Conservation (phyloP, 64 coral and sea anemone species). For the Dendrophyllia cribrosa region DNA sequence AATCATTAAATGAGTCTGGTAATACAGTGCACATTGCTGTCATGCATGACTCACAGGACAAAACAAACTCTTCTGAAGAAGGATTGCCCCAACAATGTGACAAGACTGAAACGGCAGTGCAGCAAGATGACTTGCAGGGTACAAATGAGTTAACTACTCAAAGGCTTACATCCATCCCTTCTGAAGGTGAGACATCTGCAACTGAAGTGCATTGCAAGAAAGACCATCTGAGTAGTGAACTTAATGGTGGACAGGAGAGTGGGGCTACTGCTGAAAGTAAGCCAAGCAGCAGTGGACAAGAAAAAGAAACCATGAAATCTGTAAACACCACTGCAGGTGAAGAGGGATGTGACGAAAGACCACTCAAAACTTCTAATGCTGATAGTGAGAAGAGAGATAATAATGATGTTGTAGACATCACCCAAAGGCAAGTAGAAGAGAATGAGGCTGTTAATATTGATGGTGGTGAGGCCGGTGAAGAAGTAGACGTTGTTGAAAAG, state of each 20-base stretch:
- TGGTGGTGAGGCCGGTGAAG: background rate
- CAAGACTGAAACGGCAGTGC: background rate
- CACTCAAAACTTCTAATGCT: background rate
- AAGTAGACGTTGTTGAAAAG: background rate
- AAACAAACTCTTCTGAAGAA: background rate
- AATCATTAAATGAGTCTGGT: background rate
- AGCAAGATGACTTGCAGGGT: background rate
- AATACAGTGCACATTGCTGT: background rate
- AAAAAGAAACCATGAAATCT: background rate
- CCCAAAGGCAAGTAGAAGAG: conserved; percentile 7
- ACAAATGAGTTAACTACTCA: background rate
- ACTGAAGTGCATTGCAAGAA: background rate
- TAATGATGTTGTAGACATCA: background rate
- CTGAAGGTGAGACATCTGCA: background rate
- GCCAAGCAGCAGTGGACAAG: background rate
- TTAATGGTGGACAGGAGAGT: background rate
- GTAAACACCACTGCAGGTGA: background rate
- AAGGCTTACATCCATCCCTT: background rate
- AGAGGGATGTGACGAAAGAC: background rate
- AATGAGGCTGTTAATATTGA: background rate
- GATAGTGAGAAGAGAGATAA: background rate
- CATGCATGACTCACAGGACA: background rate
- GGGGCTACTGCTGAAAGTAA: background rate
- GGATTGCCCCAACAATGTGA: background rate
- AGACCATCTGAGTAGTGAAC: background rate